A percentile compares a stretch with the other conserved stretches of the same genome.
Evolutionary conservation across 2,113 vertebrate species (phyloP).

Genomic region (Aptenodytes patagonicus): DNA sequence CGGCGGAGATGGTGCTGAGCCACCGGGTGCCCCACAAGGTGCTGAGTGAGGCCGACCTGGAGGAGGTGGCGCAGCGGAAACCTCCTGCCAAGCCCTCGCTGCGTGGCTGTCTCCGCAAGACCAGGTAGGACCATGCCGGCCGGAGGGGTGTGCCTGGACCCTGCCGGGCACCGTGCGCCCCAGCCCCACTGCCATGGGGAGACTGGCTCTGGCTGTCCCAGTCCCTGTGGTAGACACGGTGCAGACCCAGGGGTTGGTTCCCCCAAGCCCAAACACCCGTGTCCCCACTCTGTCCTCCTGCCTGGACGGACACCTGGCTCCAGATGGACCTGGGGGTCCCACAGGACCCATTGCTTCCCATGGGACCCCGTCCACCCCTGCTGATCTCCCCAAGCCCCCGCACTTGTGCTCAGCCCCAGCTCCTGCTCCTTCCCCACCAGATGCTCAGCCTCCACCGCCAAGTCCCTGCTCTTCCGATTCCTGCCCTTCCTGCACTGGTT

Average conservation of each 20-base stretch:
- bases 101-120: background rate
- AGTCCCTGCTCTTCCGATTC: slow-evolving; percentile 65
- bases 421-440: slow-evolving; percentile 58
- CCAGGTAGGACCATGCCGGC: background rate
- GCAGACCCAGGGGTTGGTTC: background rate
- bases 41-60: slow-evolving; percentile 79
- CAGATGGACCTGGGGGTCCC: background rate
- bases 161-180: rapidly evolving
- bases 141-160: background rate
- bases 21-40: slow-evolving; percentile 34
- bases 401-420: background rate
- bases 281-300: background rate
- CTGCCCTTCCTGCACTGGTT: slow-evolving; percentile 88
- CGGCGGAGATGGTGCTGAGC: background rate
- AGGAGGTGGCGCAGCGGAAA: slow-evolving; percentile 73
- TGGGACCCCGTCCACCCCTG: too few species aligned
- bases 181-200: background rate
- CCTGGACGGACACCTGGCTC: background rate
- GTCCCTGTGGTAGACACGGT: rapidly evolving
- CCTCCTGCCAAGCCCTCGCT: background rate
- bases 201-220: background rate
- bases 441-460: slow-evolving; percentile 76
- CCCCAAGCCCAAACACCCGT: background rate
- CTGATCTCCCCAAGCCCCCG: background rate
- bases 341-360: background rate